phyloP scores from a whole-genome alignment of 2,888 invertebrate genomes.

The Parasteatoda lunata region DNA sequence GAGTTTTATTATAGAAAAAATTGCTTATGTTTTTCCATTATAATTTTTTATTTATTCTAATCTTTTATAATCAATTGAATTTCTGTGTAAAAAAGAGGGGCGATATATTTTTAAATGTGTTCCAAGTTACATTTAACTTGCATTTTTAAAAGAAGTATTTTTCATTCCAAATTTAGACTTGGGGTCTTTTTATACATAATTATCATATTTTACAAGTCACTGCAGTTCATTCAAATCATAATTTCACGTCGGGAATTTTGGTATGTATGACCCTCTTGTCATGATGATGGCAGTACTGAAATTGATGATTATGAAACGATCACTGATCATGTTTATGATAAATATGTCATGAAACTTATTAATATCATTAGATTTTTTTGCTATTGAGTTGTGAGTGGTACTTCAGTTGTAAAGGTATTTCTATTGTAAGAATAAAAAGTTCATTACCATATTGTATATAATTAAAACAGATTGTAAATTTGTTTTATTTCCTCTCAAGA shows the following conservation, averaged over 20 bases:
- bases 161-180: constrained; percentile 12
- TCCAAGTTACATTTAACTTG: constrained; percentile 18
- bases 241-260: constrained; percentile 27
- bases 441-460: constrained; percentile 37
- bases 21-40: background rate
- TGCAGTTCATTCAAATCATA: background rate
- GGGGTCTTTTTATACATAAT: constrained; percentile 4
- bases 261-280: constrained; percentile 34
- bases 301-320: background rate
- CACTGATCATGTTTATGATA: background rate
- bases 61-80: background rate
- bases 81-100: background rate
- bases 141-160: constrained; percentile 15
- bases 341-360: background rate
- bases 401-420: constrained; percentile 10
- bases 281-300: constrained; percentile 33
- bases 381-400: constrained; percentile 12
- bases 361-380: background rate
- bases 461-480: constrained; percentile 44
- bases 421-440: constrained; percentile 10
- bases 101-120: too few relatives aligned
- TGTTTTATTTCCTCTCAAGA: constrained; percentile 33
- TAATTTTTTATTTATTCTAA: background rate
- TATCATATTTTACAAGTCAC: constrained; percentile 36
- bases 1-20: background rate